These are phyloP conservation scores for Lasioglossum oenotherae DNA, from an alignment of 2,888 invertebrate species.

Conservation along the genomic window DNA sequence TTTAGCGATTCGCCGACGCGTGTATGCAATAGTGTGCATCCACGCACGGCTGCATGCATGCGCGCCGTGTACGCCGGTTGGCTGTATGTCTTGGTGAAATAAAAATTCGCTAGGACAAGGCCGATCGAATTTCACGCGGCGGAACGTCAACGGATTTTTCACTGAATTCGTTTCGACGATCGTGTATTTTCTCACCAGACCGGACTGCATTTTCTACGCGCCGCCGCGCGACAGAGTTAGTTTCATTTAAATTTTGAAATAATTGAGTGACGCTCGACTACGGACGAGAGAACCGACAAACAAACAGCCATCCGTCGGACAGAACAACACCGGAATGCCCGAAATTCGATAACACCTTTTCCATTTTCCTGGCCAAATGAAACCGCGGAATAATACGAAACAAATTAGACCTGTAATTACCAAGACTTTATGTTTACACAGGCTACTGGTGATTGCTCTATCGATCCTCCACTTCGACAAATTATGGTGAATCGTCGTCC, in stretches of 20 bases:
- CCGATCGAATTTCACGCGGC: conserved; percentile 44
- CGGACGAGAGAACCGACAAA: conserved; percentile 24
- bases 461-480: not conserved
- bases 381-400: not conserved
- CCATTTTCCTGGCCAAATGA: not conserved
- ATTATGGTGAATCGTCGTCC: not conserved
- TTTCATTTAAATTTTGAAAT: conserved; percentile 61
- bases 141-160: conserved; percentile 33
- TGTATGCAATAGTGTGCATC: not conserved
- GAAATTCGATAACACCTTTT: conserved; percentile 43
- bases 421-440: not conserved
- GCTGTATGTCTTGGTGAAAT: conserved; percentile 6
- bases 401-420: not conserved
- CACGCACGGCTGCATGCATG: not conserved
- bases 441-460: not conserved
- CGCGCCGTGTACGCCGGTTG: not conserved
- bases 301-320: conserved; percentile 31
- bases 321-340: not conserved
- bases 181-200: conserved; percentile 24
- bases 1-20: conserved; percentile 15
- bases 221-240: conserved; percentile 43
- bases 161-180: conserved; percentile 3
- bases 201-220: conserved; percentile 2
- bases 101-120: conserved; percentile 28
- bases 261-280: conserved; percentile 49